phyloP scores from a whole-genome alignment of 2,797 vertebrate species.

The Hoplostethus mediterraneus region DNA sequence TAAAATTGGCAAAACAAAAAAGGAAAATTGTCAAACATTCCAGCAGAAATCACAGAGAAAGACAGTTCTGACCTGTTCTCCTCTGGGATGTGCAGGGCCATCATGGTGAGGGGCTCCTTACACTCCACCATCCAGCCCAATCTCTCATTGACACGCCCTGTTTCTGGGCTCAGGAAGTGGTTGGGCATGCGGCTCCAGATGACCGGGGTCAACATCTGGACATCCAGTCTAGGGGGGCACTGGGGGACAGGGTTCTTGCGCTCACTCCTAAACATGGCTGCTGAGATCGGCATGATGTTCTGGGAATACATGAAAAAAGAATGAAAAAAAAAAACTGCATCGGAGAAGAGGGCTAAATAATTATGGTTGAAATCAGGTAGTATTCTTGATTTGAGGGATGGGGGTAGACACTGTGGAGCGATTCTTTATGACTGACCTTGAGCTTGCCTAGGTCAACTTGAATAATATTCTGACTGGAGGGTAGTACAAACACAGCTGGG shows the following conservation, averaged over 20 bases:
- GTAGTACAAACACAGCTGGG: slow-evolving; percentile 91
- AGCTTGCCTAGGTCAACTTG: slow-evolving; percentile 95
- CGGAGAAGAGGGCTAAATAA: background rate
- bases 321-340: background rate
- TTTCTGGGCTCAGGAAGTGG: slow-evolving; percentile 88
- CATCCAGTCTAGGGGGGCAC: slow-evolving; percentile 89
- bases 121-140: slow-evolving; percentile 93
- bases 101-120: slow-evolving; percentile 91
- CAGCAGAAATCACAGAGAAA: background rate
- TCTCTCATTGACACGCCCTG: slow-evolving; percentile 84
- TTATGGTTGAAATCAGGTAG: background rate
- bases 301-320: slow-evolving; percentile 52
- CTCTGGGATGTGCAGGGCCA: slow-evolving; percentile 95
- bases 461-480: slow-evolving; percentile 92
- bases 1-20: too few relatives aligned
- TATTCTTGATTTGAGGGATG: background rate
- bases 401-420: background rate
- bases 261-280: slow-evolving; percentile 96
- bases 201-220: slow-evolving; percentile 92
- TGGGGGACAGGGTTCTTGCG: slow-evolving; percentile 92
- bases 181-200: slow-evolving; percentile 98
- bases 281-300: slow-evolving; percentile 98
- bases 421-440: slow-evolving; percentile 82
- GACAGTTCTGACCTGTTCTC: slow-evolving; percentile 88
- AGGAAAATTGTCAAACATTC: background rate